Percentiles rank a stretch among this genome's conserved stretches.
phyloP scores from a whole-genome alignment of 2,888 invertebrate species.

The Drosophila histrio region DNA sequence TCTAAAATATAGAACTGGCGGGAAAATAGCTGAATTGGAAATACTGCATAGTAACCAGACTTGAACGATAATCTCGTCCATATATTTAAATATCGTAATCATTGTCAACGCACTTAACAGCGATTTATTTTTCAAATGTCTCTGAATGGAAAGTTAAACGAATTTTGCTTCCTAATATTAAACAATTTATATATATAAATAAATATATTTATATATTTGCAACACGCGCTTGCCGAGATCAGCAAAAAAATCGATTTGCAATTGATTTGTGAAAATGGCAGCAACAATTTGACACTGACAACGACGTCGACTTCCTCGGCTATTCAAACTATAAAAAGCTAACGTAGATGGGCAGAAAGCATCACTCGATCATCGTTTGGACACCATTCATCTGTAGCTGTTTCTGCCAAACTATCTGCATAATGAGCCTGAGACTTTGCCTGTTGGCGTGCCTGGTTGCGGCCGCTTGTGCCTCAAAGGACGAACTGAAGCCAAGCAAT shows the following conservation, averaged over 20 bases:
- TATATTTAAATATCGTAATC: too few species aligned
- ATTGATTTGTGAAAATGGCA: background rate
- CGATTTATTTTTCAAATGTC: too few species aligned
- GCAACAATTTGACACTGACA: slow-evolving; percentile 23
- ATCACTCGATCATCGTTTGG: slow-evolving; percentile 74
- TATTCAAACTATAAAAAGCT: slow-evolving; percentile 59
- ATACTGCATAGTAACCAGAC: too few species aligned
- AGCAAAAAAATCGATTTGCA: too few species aligned
- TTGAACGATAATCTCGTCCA: too few species aligned
- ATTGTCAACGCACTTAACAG: too few species aligned
- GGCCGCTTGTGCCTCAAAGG: slow-evolving; percentile 59
- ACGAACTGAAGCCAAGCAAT: slow-evolving; percentile 63
- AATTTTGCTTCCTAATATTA: too few species aligned
- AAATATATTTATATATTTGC: too few species aligned
- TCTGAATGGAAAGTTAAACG: too few species aligned
- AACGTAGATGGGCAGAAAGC: background rate
- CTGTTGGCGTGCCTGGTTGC: slow-evolving; percentile 72
- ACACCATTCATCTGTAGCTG: slow-evolving; percentile 43
- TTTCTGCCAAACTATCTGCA: slow-evolving; percentile 1
- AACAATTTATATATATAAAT: too few species aligned
- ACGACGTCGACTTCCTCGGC: slow-evolving; percentile 21
- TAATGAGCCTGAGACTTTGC: slow-evolving; percentile 64
- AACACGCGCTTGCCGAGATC: slow-evolving; percentile 56
- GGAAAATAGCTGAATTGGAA: too few species aligned
- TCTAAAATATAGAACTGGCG: too few species aligned